phyloP scores from a whole-genome alignment of 23 tunicate species.

The Styela clava region DNA sequence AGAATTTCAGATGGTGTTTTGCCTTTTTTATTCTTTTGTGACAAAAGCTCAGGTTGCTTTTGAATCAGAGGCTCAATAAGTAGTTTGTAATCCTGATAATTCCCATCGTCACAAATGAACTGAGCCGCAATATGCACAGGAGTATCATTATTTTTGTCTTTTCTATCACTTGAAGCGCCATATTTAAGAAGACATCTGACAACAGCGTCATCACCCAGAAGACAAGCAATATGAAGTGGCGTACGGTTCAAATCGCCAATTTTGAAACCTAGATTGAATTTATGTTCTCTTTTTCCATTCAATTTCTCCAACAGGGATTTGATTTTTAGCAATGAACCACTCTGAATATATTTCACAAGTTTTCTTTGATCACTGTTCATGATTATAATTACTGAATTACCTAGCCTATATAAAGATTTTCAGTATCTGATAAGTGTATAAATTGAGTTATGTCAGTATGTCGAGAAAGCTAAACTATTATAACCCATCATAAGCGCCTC shows the following conservation, averaged over 20 bases:
- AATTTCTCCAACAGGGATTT: conserved; percentile 65
- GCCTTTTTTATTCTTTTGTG: conserved; percentile 46
- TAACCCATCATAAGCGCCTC: no score
- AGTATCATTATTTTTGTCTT: conserved; percentile 68
- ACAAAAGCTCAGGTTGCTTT: conserved; percentile 41
- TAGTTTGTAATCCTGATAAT: conserved; percentile 65
- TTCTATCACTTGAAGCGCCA: conserved; percentile 51
- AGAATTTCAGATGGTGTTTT: conserved; percentile 57
- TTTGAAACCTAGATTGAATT: conserved; percentile 58
- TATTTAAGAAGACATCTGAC: conserved; percentile 55
- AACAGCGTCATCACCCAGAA: conserved; percentile 90
- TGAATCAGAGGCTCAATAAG: conserved; percentile 71
- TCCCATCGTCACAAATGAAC: conserved; percentile 52
- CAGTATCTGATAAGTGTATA: no score
- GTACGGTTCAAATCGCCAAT: conserved; percentile 60
- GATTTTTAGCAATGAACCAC: conserved; percentile 79
- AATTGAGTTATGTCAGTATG: no score
- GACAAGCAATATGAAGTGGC: conserved; percentile 80
- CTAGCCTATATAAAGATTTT: not conserved
- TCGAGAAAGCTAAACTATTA: no score
- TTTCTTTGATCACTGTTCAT: conserved; percentile 39
- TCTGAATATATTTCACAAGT: conserved; percentile 76
- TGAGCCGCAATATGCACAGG: conserved; percentile 91
- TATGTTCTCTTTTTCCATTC: conserved; percentile 31
- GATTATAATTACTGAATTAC: not conserved